These are phyloP conservation scores for western clawed frog (Xenopus tropicalis) DNA, from an alignment of 2,113 vertebrate genomes.

Conservation along the genomic window DNA sequence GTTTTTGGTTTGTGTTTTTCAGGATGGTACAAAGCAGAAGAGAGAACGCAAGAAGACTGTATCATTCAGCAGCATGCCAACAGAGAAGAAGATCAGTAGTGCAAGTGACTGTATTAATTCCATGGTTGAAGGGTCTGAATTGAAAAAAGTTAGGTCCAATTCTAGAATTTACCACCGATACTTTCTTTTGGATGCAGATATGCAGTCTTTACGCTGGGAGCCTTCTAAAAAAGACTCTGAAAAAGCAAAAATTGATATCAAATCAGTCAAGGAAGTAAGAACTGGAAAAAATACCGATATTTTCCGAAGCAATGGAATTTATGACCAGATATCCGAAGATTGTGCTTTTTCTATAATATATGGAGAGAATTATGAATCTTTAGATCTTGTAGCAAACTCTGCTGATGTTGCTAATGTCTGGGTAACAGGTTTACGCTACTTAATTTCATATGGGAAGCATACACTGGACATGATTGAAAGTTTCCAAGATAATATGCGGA, in stretches of 20 bases:
- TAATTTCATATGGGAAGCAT: slow-evolving; percentile 95
- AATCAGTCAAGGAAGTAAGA: slow-evolving; percentile 93
- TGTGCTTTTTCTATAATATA: slow-evolving; percentile 94
- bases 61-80: slow-evolving; percentile 97
- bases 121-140: slow-evolving; percentile 93
- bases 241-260: slow-evolving; percentile 95
- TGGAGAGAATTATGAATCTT: slow-evolving; percentile 91
- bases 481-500: slow-evolving; percentile 90
- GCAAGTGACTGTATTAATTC: slow-evolving; percentile 91
- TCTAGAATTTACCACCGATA: slow-evolving; percentile 90
- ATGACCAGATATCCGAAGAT: slow-evolving; percentile 97
- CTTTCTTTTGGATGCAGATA: slow-evolving; percentile 91
- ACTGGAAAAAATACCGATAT: slow-evolving; percentile 96
- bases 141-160: slow-evolving; percentile 92
- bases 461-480: slow-evolving; percentile 93
- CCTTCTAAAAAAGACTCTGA: slow-evolving; percentile 96
- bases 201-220: slow-evolving; percentile 96
- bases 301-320: slow-evolving; percentile 92
- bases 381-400: slow-evolving; percentile 95
- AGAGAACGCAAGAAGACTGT: slow-evolving; percentile 95
- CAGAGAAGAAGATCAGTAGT: slow-evolving; percentile 94
- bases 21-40: slow-evolving; percentile 92
- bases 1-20: not conserved
- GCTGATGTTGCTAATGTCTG: slow-evolving; percentile 95
- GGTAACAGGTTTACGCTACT: slow-evolving; percentile 92